Conservation (phyloP, 2,888 invertebrate species). For the Achlya flavicornis region DNA sequence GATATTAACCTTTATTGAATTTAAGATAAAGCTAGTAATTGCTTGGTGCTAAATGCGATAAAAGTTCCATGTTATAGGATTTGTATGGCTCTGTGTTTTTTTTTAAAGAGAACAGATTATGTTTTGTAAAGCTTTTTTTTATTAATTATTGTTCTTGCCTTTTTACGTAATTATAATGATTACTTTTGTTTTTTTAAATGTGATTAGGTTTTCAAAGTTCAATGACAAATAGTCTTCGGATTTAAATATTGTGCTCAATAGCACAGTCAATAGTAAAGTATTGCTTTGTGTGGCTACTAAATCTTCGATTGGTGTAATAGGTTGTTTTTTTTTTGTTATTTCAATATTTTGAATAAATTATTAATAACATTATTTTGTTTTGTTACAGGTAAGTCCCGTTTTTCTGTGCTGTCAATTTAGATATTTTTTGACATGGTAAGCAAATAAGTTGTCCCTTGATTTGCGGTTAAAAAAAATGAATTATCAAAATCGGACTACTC, state of each 20-base stretch:
- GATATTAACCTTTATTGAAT: not conserved
- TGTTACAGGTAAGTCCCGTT: not conserved
- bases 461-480: no score
- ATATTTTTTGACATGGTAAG: no score
- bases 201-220: not conserved
- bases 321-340: not conserved
- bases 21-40: not conserved
- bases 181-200: not conserved
- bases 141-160: no score
- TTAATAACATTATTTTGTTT: not conserved
- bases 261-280: slow-evolving; percentile 41
- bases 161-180: no score
- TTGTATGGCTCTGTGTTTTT: not conserved
- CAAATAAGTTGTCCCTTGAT: no score
- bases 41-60: not conserved
- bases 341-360: no score
- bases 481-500: no score
- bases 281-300: slow-evolving; percentile 25
- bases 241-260: slow-evolving; percentile 2
- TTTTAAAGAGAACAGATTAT: no score
- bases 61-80: not conserved
- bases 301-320: slow-evolving; percentile 13
- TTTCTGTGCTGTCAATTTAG: no score
- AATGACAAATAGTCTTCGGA: not conserved
- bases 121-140: no score